phyloP scores from a whole-genome alignment of 1,140 invertebrate genomes.

The Galleria mellonella region DNA sequence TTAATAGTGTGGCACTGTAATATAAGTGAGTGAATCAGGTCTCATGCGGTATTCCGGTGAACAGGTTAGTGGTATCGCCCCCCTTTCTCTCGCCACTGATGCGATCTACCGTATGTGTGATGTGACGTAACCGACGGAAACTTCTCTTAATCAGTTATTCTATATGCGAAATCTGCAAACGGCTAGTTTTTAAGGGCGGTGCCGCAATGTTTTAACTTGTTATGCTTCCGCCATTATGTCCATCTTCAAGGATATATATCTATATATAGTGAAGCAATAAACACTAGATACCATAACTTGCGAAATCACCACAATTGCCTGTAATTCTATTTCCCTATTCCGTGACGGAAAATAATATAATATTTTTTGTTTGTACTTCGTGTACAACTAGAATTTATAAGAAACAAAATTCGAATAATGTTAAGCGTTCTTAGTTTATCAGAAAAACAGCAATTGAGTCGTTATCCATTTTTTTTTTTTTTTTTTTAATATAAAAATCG shows the following conservation, averaged over 20 bases:
- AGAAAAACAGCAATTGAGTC: too few relatives aligned
- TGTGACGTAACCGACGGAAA: constrained; percentile 39
- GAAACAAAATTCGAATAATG: too few relatives aligned
- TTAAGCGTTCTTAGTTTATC: too few relatives aligned
- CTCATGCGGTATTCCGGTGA: background rate
- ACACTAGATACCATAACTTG: constrained; percentile 6
- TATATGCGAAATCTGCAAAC: constrained; percentile 45
- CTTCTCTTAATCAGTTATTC: constrained; percentile 43
- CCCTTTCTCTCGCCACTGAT: constrained; percentile 21
- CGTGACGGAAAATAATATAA: constrained; percentile 5
- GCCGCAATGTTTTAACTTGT: constrained; percentile 26
- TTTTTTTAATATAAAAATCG: too few relatives aligned
- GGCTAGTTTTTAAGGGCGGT: constrained; percentile 41
- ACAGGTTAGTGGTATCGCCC: constrained; percentile 14
- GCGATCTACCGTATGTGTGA: constrained; percentile 22
- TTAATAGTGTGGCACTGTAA: too few relatives aligned
- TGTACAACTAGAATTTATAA: too few relatives aligned
- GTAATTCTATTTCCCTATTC: constrained; percentile 14
- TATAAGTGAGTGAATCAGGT: constrained; percentile 4
- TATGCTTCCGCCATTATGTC: constrained; percentile 23
- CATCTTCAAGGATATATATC: constrained; percentile 5
- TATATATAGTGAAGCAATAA: constrained; percentile 11
- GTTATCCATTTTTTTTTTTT: too few relatives aligned
- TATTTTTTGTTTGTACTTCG: too few relatives aligned
- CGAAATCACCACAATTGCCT: background rate